Percentiles rank a stretch among this genome's conserved stretches.
These are phyloP conservation scores for Phyllostomus discolor DNA, from an alignment of 2,113 vertebrate genomes.

Conservation along the genomic window DNA sequence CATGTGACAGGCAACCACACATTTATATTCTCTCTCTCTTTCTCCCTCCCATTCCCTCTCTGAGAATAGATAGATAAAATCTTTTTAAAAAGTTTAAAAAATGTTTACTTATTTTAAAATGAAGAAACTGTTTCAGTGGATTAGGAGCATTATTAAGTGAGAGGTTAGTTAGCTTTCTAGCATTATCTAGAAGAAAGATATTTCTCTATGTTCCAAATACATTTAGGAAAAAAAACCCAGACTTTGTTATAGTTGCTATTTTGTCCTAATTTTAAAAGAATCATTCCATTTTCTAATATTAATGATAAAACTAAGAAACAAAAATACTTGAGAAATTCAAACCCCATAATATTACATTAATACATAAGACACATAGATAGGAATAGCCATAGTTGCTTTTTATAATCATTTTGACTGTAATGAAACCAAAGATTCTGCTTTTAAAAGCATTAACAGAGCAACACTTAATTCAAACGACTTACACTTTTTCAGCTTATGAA, in stretches of 20 bases:
- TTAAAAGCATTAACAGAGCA: not conserved
- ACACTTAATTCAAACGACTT: not conserved
- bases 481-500: not conserved
- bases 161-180: not conserved
- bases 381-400: not conserved
- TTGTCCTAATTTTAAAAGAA: not conserved
- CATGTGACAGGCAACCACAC: too few relatives aligned
- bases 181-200: not conserved
- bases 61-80: too few relatives aligned
- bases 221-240: not conserved
- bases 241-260: not conserved
- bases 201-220: not conserved
- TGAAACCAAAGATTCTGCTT: not conserved
- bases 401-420: not conserved
- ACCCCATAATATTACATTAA: not conserved
- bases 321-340: not conserved
- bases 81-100: not conserved
- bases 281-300: not conserved
- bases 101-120: not conserved
- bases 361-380: not conserved
- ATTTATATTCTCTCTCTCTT: too few relatives aligned
- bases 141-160: not conserved
- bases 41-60: too few relatives aligned
- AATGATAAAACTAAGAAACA: not conserved
- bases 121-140: not conserved